Base-by-base conservation (phyloP, 2,797 vertebrate species). In the Eidolon dupreanum region DNA sequence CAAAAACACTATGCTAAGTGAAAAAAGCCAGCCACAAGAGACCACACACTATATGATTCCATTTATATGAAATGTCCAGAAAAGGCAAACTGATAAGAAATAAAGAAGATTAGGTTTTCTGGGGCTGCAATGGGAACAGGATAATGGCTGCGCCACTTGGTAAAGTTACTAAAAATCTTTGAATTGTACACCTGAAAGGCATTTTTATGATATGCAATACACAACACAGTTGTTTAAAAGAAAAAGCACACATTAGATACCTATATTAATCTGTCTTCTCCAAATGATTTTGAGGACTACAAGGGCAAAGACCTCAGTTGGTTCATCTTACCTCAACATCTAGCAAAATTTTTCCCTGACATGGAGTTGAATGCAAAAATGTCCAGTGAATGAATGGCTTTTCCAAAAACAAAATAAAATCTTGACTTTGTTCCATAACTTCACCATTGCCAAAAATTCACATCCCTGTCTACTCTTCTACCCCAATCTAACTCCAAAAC, bases 11-110 rank as follows among this genome's bases (percentile, higher is more conserved):
- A 24, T 0, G 20, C 63, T 24, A 8, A 17, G 41, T 24, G 17
- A 53, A 68, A 70, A 63, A 33, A 51, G 31, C 43, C 41, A 12
- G n/a, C 41, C 16, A 51, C 1, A 59, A 11, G 41, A 8, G 26
- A 31, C 2, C 41, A 57, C 0, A 13, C 1, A 20, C 12, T 16
- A 15, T 8, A 22, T 6, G 8, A 31, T 3, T 31, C 31, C 36
- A 31, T 3, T 16, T 16, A 79, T 0, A 66, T 1, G 6, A 12
- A 61, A 65, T 33, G n/a, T 31, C 73, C 19, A 43, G 38, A 66
- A 68, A 46, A 51, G 36, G 12, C 81, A 63, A 19, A 22, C 3
- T 2, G 5, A 46, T 6, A 66, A 53, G 1, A 79, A 16, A 38
- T 6, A 8, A n/a, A 68, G 59, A 3, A 38, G 53, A 49, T 9